Percentiles rank a stretch among this genome's conserved stretches.
phyloP scores from a whole-genome alignment of 2,797 vertebrate species.

The Sebastolobus alascanus region DNA sequence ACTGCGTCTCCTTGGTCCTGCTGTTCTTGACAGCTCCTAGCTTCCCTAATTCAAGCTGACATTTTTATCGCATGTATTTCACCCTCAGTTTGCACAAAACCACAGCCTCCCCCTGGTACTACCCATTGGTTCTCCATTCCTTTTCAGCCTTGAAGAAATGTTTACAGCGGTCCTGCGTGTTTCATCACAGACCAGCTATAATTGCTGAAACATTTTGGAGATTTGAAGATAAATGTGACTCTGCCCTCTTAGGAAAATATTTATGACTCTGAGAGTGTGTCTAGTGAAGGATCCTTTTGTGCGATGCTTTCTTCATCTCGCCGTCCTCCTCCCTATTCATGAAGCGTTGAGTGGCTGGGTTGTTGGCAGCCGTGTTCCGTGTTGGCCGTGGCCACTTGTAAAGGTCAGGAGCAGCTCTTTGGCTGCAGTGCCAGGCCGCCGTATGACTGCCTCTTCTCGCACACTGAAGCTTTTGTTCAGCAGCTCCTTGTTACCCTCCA shows the following conservation, averaged over 20 bases:
- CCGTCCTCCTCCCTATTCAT: slow-evolving; percentile 21
- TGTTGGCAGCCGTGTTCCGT: slow-evolving; percentile 47
- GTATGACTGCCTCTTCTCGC: slow-evolving; percentile 46
- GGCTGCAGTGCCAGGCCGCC: slow-evolving; percentile 53
- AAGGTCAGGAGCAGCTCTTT: slow-evolving; percentile 75
- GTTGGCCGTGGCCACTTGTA: slow-evolving; percentile 58
- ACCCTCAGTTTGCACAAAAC: slow-evolving; percentile 57
- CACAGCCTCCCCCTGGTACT: slow-evolving; percentile 22
- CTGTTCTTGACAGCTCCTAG: slow-evolving; percentile 23
- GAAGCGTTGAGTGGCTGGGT: slow-evolving; percentile 31
- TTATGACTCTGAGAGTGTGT: slow-evolving; percentile 42
- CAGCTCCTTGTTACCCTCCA: slow-evolving; percentile 32
- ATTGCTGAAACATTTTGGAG: slow-evolving; percentile 37
- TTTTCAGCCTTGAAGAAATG: slow-evolving; percentile 28
- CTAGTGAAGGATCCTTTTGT: slow-evolving; percentile 70
- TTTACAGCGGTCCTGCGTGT: slow-evolving; percentile 8
- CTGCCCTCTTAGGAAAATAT: slow-evolving; percentile 66
- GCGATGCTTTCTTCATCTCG: slow-evolving; percentile 35
- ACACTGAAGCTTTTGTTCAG: slow-evolving; percentile 78
- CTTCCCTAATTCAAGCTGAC: slow-evolving; percentile 56
- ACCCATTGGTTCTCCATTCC: slow-evolving; percentile 36
- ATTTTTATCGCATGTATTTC: slow-evolving; percentile 57
- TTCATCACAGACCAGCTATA: slow-evolving; percentile 37
- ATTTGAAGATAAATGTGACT: slow-evolving; percentile 56
- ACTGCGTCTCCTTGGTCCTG: slow-evolving; percentile 1